Conservation (phyloP, 2,888 invertebrate genomes). For the Leptarthrus brevirostris region DNA sequence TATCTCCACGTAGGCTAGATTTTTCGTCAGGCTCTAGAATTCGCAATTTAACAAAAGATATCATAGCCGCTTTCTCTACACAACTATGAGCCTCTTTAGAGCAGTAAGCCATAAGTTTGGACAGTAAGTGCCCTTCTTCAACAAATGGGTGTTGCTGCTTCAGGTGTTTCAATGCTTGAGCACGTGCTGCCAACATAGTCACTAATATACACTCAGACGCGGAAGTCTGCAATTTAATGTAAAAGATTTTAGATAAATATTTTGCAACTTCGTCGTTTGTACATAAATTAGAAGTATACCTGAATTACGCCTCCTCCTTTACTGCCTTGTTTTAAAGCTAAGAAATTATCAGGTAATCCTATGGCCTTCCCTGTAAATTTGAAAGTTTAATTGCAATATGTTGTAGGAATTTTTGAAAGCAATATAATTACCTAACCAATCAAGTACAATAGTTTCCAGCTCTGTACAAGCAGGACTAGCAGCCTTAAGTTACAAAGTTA, state of each 20-base stretch:
- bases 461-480: constrained; percentile 98
- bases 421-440: constrained; percentile 89
- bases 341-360: constrained; percentile 88
- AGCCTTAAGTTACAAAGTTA: constrained; percentile 72
- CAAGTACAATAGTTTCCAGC: constrained; percentile 92
- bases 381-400: neutral
- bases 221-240: constrained; percentile 82
- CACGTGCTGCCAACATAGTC: constrained; percentile 90
- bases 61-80: constrained; percentile 95
- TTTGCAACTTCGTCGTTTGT: neutral
- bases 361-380: constrained; percentile 81
- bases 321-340: constrained; percentile 85
- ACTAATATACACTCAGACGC: constrained; percentile 96
- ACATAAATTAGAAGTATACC: constrained; percentile 74
- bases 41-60: constrained; percentile 88
- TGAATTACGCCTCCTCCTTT: constrained; percentile 95
- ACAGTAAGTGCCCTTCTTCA: constrained; percentile 89
- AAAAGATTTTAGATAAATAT: neutral
- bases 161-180: constrained; percentile 85
- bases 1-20: constrained; percentile 83
- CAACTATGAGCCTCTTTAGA: constrained; percentile 92
- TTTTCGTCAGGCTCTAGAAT: constrained; percentile 90
- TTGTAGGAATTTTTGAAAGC: neutral
- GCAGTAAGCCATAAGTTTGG: constrained; percentile 93
- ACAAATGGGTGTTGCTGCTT: constrained; percentile 87